A percentile compares a stretch with the other conserved stretches of the same genome.
These are phyloP conservation scores for Venustaconcha ellipsiformis DNA, from an alignment of 1,140 invertebrate species.

Conservation along the genomic window DNA sequence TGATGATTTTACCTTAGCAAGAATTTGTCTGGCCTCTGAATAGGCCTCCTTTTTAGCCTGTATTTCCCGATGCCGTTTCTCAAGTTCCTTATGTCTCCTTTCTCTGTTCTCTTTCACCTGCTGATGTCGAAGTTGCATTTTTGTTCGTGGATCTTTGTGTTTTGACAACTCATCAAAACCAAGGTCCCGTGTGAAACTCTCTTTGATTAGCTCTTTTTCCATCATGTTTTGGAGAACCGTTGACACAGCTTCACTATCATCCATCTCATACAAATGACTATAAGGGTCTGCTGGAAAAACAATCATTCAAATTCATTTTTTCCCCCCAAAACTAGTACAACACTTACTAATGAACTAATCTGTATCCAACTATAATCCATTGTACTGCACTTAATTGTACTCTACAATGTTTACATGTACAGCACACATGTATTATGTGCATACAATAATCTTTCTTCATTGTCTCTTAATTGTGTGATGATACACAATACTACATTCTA, in stretches of 20 bases:
- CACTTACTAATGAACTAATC: too few species aligned
- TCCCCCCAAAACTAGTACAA: too few species aligned
- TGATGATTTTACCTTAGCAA: too few species aligned
- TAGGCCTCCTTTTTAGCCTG: slow-evolving; percentile 22
- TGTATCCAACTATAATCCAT: too few species aligned
- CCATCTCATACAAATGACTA: slow-evolving; percentile 41
- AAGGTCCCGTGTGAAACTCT: slow-evolving; percentile 47
- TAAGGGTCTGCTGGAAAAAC: slow-evolving; percentile 37
- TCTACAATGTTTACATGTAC: too few species aligned
- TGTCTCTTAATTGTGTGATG: too few species aligned
- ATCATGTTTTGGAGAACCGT: slow-evolving; percentile 57
- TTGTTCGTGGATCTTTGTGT: slow-evolving; percentile 49
- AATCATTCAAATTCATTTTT: too few species aligned
- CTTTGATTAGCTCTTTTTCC: slow-evolving; percentile 50
- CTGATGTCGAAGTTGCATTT: slow-evolving; percentile 60
- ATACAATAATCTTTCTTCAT: too few species aligned
- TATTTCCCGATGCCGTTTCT: slow-evolving; percentile 59
- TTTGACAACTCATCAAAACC: slow-evolving; percentile 44
- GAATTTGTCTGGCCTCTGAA: too few species aligned
- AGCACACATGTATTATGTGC: too few species aligned
- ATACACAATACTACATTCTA: too few species aligned
- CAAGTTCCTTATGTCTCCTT: slow-evolving; percentile 45
- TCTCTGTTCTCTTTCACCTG: slow-evolving; percentile 66
- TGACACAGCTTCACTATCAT: slow-evolving; percentile 54
- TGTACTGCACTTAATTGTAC: too few species aligned